Percentiles rank a stretch among this genome's conserved stretches.
These are phyloP conservation scores for Archaeoteleia sp. DNA, from an alignment of 2,888 invertebrate species.

Conservation along the genomic window DNA sequence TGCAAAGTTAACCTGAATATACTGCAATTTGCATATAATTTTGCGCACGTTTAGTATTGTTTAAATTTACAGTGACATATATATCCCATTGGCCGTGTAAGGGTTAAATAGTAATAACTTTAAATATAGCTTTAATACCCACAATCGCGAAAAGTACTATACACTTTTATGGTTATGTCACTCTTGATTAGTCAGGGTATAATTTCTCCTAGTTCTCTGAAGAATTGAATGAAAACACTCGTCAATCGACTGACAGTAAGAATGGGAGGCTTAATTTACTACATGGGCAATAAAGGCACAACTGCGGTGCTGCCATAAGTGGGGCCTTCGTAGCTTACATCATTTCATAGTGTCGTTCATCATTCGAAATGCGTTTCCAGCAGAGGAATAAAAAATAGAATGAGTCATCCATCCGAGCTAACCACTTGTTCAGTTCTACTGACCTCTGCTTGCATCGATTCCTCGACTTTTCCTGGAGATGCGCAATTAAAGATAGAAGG, in stretches of 20 bases:
- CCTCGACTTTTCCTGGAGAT: no score
- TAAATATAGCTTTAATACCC: slow-evolving; percentile 24
- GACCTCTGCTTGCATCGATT: no score
- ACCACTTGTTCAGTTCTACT: no score
- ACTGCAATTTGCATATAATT: no score
- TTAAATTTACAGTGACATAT: slow-evolving; percentile 10
- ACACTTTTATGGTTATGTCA: slow-evolving; percentile 15
- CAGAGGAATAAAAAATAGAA: background rate
- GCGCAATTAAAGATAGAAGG: no score
- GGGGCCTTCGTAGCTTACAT: slow-evolving; percentile 21
- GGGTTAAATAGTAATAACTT: slow-evolving; percentile 18
- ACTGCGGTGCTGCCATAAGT: slow-evolving; percentile 17
- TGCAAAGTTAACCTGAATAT: no score
- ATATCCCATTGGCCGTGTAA: background rate
- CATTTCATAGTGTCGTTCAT: slow-evolving; percentile 23
- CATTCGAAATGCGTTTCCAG: slow-evolving; percentile 3
- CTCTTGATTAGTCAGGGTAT: slow-evolving; percentile 18
- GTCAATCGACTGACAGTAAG: slow-evolving; percentile 23
- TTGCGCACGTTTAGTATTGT: no score
- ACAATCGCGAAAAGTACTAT: background rate
- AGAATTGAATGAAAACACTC: slow-evolving; percentile 21
- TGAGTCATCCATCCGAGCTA: no score
- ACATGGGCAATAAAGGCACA: slow-evolving; percentile 27
- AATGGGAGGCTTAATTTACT: slow-evolving; percentile 31
- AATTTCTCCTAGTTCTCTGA: slow-evolving; percentile 8